Evolutionary conservation across 2,888 invertebrate genomes (phyloP), one percentile per base, ranked within the genome.

Genomic region (Melanostoma scalare): DNA sequence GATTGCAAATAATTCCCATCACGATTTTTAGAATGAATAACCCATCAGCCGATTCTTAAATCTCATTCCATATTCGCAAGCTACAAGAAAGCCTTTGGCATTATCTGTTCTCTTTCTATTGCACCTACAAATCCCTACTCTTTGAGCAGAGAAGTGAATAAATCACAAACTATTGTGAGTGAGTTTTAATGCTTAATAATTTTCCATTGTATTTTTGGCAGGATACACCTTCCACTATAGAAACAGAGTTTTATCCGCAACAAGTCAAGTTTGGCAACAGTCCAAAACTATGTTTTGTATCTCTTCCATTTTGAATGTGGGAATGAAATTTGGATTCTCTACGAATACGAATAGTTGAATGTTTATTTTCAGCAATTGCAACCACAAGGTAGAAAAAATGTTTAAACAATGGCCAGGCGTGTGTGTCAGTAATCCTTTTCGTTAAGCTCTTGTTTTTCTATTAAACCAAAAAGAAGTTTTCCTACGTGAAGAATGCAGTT

Each of bases 231-330:
- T 81, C 38, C 67, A 67, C 40, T 67, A 10, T 53, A 10, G 58
- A 42, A 65, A 48, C 36, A 53, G 61, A 10, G 33, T 60, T 36
- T 35, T 55, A 50, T 50, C 61, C 58, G 50, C 82, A 82, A 82
- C 82, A 82, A 82, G 82, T 82, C 48, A 10, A 77, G 72, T 74
- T 77, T 82, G 82, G 82, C 82, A 58, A 6, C 31, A 40, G 10
- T 74, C 77, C 82, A 82, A 76, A 61, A 56, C 38, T 56, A 46
- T 61, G 69, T 50, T 60, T 38, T 6, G 36, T 42, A 63, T 52
- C 61, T 9, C 60, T 60, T 42, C 42, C 52, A 10, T 42, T 42
- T 42, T 48, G 58, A 58, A 63, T 48, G 30, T 50, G 50, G 46
- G 35, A 38, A 38, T 38, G 61, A 35, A 50, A 50, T 6, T 9